Conservation (phyloP, 2,888 invertebrate species). For the Entomobrya proxima region DNA sequence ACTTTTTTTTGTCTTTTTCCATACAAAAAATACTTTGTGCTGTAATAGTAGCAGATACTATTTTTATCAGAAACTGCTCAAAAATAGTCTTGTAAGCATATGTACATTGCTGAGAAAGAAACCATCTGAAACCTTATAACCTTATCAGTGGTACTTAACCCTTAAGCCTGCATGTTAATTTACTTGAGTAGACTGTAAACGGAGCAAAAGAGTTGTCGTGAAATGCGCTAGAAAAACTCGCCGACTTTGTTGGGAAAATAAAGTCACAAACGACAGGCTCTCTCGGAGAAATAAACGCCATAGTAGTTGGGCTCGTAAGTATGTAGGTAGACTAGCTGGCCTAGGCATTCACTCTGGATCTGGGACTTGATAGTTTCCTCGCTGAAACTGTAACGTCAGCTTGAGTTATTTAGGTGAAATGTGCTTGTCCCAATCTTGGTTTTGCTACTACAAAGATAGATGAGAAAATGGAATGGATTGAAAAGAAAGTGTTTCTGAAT, state of each 20-base stretch:
- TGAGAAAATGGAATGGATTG: slow-evolving; percentile 21
- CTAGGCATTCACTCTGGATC: not conserved
- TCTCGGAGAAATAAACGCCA: not conserved
- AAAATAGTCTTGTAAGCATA: not conserved
- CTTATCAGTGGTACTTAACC: slow-evolving; percentile 30
- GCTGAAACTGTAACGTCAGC: slow-evolving; percentile 13
- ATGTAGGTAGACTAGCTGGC: not conserved
- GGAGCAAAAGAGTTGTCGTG: not conserved
- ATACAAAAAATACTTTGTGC: not conserved
- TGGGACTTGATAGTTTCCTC: too few species aligned
- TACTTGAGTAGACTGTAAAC: slow-evolving; percentile 20
- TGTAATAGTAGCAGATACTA: not conserved
- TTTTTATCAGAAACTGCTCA: slow-evolving; percentile 11
- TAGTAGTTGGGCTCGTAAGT: not conserved
- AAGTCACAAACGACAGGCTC: slow-evolving; percentile 33
- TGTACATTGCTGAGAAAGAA: not conserved
- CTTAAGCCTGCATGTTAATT: slow-evolving; percentile 4
- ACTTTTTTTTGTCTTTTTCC: not conserved
- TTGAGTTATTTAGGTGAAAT: slow-evolving; percentile 53
- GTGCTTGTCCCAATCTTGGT: slow-evolving; percentile 46
- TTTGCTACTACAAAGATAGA: slow-evolving; percentile 26
- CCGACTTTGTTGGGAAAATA: slow-evolving; percentile 3
- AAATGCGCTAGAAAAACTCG: not conserved
- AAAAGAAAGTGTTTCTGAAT: slow-evolving; percentile 46
- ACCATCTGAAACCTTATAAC: not conserved